Evolutionary conservation across 2,888 invertebrate genomes (phyloP).

Genomic region (Drosophila cracens): DNA sequence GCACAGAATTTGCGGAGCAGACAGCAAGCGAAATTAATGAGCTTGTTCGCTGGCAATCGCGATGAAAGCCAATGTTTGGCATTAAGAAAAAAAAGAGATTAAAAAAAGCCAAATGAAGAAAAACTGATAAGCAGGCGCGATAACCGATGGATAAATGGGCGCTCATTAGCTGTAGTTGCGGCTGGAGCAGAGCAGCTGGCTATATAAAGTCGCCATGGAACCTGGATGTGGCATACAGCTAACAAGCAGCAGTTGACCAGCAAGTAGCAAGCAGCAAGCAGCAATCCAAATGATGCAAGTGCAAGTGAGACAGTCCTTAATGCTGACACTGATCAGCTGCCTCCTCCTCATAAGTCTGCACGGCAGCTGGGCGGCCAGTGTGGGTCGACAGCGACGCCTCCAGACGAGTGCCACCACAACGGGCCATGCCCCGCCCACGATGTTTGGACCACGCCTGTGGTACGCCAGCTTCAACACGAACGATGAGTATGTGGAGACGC

Average conservation of each 20-base stretch:
- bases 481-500: slow-evolving; percentile 38
- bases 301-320: slow-evolving; percentile 8
- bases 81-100: slow-evolving; percentile 1
- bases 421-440: neutral
- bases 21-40: slow-evolving; percentile 59
- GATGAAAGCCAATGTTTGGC: slow-evolving; percentile 61
- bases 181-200: neutral
- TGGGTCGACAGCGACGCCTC: slow-evolving; percentile 33
- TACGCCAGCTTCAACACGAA: slow-evolving; percentile 34
- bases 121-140: slow-evolving; percentile 59
- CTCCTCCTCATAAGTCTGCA: neutral
- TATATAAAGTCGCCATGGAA: slow-evolving; percentile 35
- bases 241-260: slow-evolving; percentile 6
- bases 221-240: slow-evolving; percentile 22
- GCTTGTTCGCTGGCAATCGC: slow-evolving; percentile 55
- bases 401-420: slow-evolving; percentile 34
- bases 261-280: neutral
- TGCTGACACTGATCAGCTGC: slow-evolving; percentile 25
- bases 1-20: slow-evolving; percentile 24
- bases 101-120: neutral
- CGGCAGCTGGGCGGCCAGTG: slow-evolving; percentile 17
- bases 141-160: slow-evolving; percentile 61
- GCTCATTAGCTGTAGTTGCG: slow-evolving; percentile 57
- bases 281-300: slow-evolving; percentile 12
- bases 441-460: slow-evolving; percentile 28